Evolutionary conservation across 2,113 vertebrate species (phyloP).

Genomic region (Falcunculus frontatus): DNA sequence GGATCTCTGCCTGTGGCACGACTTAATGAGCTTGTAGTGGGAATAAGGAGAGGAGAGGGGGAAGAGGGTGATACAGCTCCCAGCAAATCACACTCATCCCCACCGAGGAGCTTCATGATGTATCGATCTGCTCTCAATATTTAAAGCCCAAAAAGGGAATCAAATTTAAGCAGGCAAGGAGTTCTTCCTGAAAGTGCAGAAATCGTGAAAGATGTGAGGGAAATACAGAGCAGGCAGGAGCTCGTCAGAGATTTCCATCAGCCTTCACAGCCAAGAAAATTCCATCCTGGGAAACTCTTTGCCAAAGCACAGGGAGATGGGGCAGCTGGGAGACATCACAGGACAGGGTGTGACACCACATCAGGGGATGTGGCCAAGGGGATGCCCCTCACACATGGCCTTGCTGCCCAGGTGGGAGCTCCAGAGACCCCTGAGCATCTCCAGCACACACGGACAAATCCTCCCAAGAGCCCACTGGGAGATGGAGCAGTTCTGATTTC

Average conservation of each 20-base stretch:
- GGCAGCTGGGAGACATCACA: not conserved
- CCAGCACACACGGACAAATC: not conserved
- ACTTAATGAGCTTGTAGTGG: not conserved
- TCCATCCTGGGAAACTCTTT: not conserved
- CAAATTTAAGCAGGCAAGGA: not conserved
- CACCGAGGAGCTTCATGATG: not conserved
- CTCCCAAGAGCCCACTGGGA: not conserved
- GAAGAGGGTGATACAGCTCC: not conserved
- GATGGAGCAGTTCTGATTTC: not conserved
- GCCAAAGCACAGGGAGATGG: not conserved
- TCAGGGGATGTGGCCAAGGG: not conserved
- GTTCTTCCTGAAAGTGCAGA: not conserved
- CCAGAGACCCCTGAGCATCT: not conserved
- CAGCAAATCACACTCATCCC: not conserved
- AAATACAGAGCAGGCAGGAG: not conserved
- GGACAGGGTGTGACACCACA: not conserved
- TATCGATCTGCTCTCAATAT: not conserved
- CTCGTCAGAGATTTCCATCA: not conserved
- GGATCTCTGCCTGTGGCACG: not conserved
- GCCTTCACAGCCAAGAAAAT: not conserved
- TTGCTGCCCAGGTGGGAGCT: not conserved
- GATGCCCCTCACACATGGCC: not conserved
- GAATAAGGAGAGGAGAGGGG: not conserved
- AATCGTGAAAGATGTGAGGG: not conserved
- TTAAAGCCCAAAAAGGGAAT: not conserved